Conservation (phyloP, 1,140 invertebrate species). For the Cydia fagiglandana region DNA sequence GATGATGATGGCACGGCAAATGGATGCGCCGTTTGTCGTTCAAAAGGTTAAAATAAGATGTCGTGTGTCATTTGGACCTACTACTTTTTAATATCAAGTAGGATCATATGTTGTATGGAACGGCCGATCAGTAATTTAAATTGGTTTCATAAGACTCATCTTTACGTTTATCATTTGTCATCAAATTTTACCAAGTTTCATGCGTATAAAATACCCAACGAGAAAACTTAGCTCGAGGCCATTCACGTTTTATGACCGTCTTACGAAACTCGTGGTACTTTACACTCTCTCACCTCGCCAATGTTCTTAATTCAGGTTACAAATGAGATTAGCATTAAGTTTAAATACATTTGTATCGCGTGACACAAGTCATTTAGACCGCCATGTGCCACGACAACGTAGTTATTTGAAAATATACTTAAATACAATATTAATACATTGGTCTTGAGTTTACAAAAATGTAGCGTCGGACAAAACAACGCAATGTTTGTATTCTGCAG, state of each 20-base stretch:
- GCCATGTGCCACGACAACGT: neutral
- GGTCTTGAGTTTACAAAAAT: no score
- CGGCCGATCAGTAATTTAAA: no score
- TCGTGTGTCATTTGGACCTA: no score
- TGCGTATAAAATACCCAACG: neutral
- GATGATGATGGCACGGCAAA: no score
- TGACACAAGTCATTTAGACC: constrained; percentile 7
- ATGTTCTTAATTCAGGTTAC: neutral
- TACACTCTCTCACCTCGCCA: constrained; percentile 11
- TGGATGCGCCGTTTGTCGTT: no score
- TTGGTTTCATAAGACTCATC: no score
- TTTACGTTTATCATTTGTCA: no score
- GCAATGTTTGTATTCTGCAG: no score
- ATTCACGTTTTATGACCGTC: constrained; percentile 11
- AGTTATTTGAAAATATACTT: neutral
- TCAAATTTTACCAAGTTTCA: neutral
- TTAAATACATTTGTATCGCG: constrained; percentile 28
- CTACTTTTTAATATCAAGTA: no score
- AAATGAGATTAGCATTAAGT: constrained; percentile 27
- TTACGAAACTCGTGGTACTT: constrained; percentile 14
- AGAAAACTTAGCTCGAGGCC: constrained; percentile 17
- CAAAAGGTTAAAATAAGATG: no score
- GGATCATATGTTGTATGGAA: no score
- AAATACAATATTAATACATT: neutral
- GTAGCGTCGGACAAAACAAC: no score